These are phyloP conservation scores for Pithys albifrons DNA, from an alignment of 2,113 vertebrate species.

Conservation along the genomic window DNA sequence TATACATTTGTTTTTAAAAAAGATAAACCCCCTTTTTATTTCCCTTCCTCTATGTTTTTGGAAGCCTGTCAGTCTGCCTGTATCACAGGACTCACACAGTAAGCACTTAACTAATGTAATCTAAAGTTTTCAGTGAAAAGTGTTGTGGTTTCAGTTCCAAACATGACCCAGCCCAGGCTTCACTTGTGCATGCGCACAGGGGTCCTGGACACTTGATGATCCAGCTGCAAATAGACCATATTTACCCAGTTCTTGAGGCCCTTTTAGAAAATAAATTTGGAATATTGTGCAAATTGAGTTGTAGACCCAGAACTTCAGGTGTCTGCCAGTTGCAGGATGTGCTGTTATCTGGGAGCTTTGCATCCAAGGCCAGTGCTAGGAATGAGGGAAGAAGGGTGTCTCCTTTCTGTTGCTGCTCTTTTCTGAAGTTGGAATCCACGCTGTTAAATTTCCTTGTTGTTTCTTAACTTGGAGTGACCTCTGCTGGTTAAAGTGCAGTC, in stretches of 20 bases:
- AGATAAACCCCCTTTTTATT: neutral
- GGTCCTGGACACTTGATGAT: neutral
- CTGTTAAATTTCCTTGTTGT: neutral
- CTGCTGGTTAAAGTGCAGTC: slow-evolving; percentile 45
- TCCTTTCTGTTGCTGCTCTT: neutral
- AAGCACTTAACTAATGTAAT: neutral
- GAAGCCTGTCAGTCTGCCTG: neutral
- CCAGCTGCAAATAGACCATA: neutral
- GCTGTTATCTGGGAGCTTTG: neutral
- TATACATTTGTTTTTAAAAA: neutral
- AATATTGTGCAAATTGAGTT: neutral
- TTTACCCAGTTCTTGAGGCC: neutral
- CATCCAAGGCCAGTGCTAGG: neutral
- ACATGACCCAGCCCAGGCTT: neutral
- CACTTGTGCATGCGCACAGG: neutral
- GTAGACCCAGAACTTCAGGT: neutral
- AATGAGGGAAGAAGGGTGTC: neutral
- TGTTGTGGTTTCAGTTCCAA: neutral
- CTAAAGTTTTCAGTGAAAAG: neutral
- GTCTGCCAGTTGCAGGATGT: neutral
- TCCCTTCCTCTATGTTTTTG: neutral
- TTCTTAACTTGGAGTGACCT: slow-evolving; percentile 42
- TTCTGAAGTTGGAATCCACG: neutral
- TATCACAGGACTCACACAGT: neutral
- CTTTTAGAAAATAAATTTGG: neutral